Evolutionary conservation across 64 coral and sea anemone genomes (phyloP), one percentile per base, ranked within the genome.

Genomic region (Pocillopora damicornis): DNA sequence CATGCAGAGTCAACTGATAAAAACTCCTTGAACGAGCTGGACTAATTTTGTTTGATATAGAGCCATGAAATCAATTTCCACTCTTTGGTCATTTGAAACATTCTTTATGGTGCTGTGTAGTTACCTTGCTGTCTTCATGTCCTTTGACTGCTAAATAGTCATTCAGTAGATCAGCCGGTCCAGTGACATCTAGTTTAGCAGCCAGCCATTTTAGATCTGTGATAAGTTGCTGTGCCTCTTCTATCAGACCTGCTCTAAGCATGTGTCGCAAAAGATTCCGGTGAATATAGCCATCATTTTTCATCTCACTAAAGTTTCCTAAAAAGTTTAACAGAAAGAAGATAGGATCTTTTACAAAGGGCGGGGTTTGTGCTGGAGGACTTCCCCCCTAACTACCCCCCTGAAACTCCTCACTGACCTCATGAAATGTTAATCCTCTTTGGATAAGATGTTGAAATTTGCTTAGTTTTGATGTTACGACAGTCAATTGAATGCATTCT

Each of bases 221-320:
- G 7, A 98, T 82, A 59, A 98, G 88, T 1, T 92, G 36, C 0
- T 81, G 34, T 63, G 96, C 90, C 35, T 88, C 80, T n/a, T 89
- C 20, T 22, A 90, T n/a, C 82, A 89, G 79, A 22, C 88, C 78
- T 22, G 90, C 93, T 81, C 89, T 87, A 11, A 94, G 25, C 90
- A 98, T 94, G 88, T 98, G 96, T 59, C 77, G 36, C 11, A 94
- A 61, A 5, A 98, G 90, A 68, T 98, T 94, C 92, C 92, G 95
- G 73, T 95, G 82, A 69, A 98, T 92, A 68, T 98, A 98, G 6
- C 93, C 92, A 92, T 98, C 96, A 79, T 92, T 86, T 16, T 62
- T 60, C 69, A 98, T 80, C 7, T 79, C 84, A 51, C 86, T 36
- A 83, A 98, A 90, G 12, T 90, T 84, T 18, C 83, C 96, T 98